A percentile compares a stretch with the other conserved stretches of the same genome.
phyloP scores from a whole-genome alignment of 2,113 vertebrate species.

The Salvelinus sp. region DNA sequence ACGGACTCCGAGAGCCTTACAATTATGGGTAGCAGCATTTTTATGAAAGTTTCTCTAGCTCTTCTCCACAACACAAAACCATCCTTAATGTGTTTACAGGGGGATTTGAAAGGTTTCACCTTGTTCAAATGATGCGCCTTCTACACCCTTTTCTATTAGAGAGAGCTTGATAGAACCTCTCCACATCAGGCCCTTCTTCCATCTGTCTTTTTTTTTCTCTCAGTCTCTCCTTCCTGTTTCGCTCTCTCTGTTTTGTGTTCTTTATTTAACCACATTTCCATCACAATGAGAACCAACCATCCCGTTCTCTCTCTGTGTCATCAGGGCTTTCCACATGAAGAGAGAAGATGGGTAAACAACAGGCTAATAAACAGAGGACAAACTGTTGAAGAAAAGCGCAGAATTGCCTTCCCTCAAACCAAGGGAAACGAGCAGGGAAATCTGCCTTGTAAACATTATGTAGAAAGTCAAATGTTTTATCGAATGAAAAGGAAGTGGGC shows the following conservation, averaged over 20 bases:
- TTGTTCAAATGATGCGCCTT: not conserved
- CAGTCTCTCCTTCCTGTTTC: not conserved
- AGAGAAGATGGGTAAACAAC: slow-evolving; percentile 18
- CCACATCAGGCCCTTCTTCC: not conserved
- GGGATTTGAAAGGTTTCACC: not conserved
- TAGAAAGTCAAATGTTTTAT: not conserved
- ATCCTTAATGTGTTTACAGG: not conserved
- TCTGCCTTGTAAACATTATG: not conserved
- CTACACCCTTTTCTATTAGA: not conserved
- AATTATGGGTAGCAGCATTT: slow-evolving; percentile 8
- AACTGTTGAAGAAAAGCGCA: slow-evolving; percentile 17
- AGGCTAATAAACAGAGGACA: slow-evolving; percentile 24
- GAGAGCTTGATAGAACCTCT: not conserved
- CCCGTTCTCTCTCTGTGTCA: not conserved
- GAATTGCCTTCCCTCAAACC: slow-evolving; percentile 11
- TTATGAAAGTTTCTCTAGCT: not conserved
- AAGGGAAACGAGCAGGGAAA: slow-evolving; percentile 29
- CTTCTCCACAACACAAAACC: not conserved
- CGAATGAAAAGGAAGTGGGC: not conserved
- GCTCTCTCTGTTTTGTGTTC: not conserved
- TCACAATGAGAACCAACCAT: slow-evolving; percentile 15
- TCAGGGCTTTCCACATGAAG: slow-evolving; percentile 5
- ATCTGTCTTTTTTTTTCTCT: not conserved
- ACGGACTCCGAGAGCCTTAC: not conserved
- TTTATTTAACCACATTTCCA: slow-evolving; percentile 12